Evolutionary conservation across 2,888 invertebrate species (phyloP).

Genomic region (Lathronympha strigana): DNA sequence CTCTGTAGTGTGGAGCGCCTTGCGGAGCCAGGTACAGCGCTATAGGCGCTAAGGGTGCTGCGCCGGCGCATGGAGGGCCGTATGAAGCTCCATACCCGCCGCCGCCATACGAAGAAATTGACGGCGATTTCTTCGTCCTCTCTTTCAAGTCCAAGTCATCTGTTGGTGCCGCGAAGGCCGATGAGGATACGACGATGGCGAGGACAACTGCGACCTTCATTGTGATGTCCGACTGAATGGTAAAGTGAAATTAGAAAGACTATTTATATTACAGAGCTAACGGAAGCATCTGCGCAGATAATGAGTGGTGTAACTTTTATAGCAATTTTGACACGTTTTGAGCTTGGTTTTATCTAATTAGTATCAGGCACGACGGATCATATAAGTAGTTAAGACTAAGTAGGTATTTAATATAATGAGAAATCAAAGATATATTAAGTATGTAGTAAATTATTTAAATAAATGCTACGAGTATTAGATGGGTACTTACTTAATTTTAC

Average conservation of each 20-base stretch:
- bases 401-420: too few species aligned
- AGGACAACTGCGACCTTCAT: slow-evolving; percentile 49
- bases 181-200: slow-evolving; percentile 41
- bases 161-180: slow-evolving; percentile 46
- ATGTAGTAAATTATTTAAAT: too few species aligned
- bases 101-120: slow-evolving; percentile 10
- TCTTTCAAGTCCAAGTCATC: slow-evolving; percentile 39
- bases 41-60: slow-evolving; percentile 41
- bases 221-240: slow-evolving; percentile 33
- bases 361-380: neutral
- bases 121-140: slow-evolving; percentile 45
- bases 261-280: slow-evolving; percentile 41
- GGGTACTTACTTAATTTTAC: too few species aligned
- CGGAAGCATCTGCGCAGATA: slow-evolving; percentile 17
- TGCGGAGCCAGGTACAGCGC: slow-evolving; percentile 45
- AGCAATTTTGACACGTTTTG: slow-evolving; percentile 22
- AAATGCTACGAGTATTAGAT: too few species aligned
- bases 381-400: neutral
- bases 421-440: too few species aligned
- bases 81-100: slow-evolving; percentile 23
- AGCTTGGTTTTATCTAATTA: slow-evolving; percentile 19
- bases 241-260: slow-evolving; percentile 41
- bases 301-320: slow-evolving; percentile 14
- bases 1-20: slow-evolving; percentile 44
- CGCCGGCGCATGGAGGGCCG: slow-evolving; percentile 34